Conservation (phyloP, 2,888 invertebrate species). For the Cerastis leucographa region DNA sequence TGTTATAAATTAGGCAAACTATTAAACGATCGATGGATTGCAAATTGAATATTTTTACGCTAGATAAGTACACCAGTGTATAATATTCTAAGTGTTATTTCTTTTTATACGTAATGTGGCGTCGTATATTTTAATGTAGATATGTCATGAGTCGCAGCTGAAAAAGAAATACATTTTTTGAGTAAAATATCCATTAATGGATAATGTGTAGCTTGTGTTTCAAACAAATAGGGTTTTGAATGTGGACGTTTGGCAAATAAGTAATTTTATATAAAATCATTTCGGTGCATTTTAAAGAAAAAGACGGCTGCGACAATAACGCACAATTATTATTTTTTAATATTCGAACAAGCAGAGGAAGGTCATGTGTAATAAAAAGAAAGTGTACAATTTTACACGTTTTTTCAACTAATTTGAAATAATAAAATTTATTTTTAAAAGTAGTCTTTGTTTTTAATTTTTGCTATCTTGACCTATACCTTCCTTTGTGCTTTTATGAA, state of each 20-base stretch:
- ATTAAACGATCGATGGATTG: conserved; percentile 69
- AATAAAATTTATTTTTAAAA: conserved; percentile 66
- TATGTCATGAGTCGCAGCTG: conserved; percentile 63
- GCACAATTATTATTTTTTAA: conserved; percentile 65
- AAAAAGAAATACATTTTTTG: conserved; percentile 27
- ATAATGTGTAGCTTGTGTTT: conserved; percentile 26
- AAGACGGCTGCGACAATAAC: conserved; percentile 58
- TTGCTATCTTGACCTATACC: conserved; percentile 49
- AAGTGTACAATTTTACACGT: conserved; percentile 69
- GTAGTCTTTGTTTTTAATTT: conserved; percentile 61
- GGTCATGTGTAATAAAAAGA: conserved; percentile 59
- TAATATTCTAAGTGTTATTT: conserved; percentile 75
- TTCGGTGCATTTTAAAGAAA: conserved; percentile 44
- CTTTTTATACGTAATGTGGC: conserved; percentile 71
- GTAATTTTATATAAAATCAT: conserved; percentile 55
- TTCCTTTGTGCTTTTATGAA: conserved; percentile 65
- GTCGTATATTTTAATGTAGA: conserved; percentile 63
- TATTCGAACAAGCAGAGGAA: conserved; percentile 66
- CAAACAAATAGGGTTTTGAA: conserved; percentile 10
- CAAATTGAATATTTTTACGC: conserved; percentile 65
- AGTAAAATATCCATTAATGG: conserved; percentile 7
- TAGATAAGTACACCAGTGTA: conserved; percentile 75
- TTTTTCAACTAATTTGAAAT: conserved; percentile 63
- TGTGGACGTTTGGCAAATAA: conserved; percentile 50
- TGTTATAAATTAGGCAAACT: conserved; percentile 70